phyloP scores from a whole-genome alignment of 2,888 invertebrate genomes.

The Drosophila pullipes region DNA sequence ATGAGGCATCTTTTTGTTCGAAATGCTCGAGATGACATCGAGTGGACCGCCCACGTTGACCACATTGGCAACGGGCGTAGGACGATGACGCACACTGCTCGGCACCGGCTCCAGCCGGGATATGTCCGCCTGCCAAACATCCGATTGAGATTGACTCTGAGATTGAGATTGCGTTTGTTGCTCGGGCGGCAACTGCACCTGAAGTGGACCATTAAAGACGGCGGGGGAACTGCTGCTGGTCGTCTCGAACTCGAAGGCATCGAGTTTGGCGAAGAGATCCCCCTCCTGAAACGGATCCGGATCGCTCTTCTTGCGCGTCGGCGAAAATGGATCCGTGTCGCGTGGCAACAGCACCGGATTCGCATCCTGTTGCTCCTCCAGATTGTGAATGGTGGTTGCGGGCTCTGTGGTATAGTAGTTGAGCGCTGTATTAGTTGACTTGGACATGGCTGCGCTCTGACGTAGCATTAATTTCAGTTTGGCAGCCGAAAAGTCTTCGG shows the following conservation, averaged over 20 bases:
- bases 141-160: conserved; percentile 14
- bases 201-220: conserved; percentile 89
- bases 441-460: conserved; percentile 45
- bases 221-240: conserved; percentile 66
- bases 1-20: conserved; percentile 86
- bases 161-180: conserved; percentile 70
- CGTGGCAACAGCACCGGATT: conserved; percentile 85
- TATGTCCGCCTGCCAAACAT: conserved; percentile 67
- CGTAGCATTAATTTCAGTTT: conserved; percentile 71
- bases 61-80: conserved; percentile 59
- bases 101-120: conserved; percentile 67
- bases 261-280: conserved; percentile 85
- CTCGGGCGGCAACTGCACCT: conserved; percentile 90
- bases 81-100: conserved; percentile 75
- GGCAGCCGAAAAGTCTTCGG: conserved; percentile 66
- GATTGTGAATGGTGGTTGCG: conserved; percentile 22
- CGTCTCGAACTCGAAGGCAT: conserved; percentile 85
- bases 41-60: conserved; percentile 66
- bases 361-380: conserved; percentile 60
- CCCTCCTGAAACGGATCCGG: conserved; percentile 91
- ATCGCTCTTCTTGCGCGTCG: conserved; percentile 87
- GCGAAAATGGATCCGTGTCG: conserved; percentile 85
- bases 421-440: conserved; percentile 74
- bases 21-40: conserved; percentile 86
- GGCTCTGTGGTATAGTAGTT: conserved; percentile 81